phyloP scores from a whole-genome alignment of 2,113 vertebrate genomes.

The Oceanodroma tethys region DNA sequence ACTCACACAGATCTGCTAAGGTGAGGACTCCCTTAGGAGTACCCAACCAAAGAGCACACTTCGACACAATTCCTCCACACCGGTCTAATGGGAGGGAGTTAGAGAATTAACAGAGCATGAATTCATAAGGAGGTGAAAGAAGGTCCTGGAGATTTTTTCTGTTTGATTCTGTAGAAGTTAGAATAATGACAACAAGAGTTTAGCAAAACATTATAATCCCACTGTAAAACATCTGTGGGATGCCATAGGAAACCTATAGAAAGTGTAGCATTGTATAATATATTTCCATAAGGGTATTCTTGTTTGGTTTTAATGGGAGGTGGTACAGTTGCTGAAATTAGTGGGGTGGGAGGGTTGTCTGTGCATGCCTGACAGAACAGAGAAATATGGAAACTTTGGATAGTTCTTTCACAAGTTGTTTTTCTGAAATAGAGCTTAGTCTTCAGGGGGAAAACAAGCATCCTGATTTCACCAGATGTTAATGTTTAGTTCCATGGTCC shows the following conservation, averaged over 20 bases:
- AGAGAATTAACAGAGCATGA: neutral
- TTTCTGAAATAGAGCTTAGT: slow-evolving; percentile 31
- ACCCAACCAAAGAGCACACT: neutral
- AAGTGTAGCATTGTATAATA: neutral
- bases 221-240: neutral
- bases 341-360: neutral
- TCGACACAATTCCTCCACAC: neutral
- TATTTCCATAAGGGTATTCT: neutral
- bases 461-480: slow-evolving; percentile 49
- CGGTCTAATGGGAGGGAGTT: neutral
- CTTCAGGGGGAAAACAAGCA: slow-evolving; percentile 10
- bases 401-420: slow-evolving; percentile 20
- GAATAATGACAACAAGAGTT: neutral
- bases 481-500: slow-evolving; percentile 28
- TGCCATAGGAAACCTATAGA: neutral
- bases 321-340: neutral
- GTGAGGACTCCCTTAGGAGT: neutral
- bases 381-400: neutral
- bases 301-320: neutral
- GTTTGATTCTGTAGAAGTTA: neutral
- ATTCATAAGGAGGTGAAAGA: neutral
- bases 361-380: neutral
- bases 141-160: neutral
- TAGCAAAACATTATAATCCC: neutral
- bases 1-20: neutral